Conservation (phyloP, 35 echinoderm and acorn worm genomes). For the Chiridota heheva region DNA sequence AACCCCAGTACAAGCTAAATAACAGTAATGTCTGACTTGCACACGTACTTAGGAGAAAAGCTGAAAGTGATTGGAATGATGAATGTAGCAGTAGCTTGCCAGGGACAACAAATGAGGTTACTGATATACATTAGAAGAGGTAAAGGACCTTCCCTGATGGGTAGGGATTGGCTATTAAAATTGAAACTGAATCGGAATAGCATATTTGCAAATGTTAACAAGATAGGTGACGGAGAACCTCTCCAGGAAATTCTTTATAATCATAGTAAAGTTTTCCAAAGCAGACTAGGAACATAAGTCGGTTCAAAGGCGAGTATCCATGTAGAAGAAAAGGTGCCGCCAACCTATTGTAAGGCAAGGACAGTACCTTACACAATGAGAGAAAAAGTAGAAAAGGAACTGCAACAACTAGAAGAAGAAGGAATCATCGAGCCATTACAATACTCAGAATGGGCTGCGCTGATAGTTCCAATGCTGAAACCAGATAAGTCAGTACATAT, state of each 20-base stretch:
- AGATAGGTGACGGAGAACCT: background rate
- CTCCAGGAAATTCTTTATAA: background rate
- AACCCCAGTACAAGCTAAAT: background rate
- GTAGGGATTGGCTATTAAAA: conserved; percentile 24
- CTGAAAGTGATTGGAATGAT: conserved; percentile 33
- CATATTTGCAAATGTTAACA: background rate
- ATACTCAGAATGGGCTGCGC: conserved; percentile 32
- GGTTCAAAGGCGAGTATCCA: conserved; percentile 17
- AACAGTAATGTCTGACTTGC: background rate
- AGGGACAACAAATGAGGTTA: background rate
- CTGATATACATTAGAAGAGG: conserved; percentile 6
- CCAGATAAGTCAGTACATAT: background rate
- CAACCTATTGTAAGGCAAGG: conserved; percentile 26
- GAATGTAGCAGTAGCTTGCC: conserved; percentile 6
- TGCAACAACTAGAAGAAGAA: conserved; percentile 6
- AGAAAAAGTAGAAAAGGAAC: conserved; percentile 15
- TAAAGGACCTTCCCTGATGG: conserved; percentile 20
- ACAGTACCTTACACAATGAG: conserved; percentile 43
- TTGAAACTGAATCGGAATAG: conserved; percentile 10
- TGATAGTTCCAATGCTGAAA: conserved; percentile 46
- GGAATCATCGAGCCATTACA: conserved; percentile 42
- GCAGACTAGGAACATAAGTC: conserved; percentile 18
- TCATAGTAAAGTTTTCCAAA: conserved; percentile 19
- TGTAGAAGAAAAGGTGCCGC: conserved; percentile 7
- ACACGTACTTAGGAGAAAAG: conserved; percentile 36